Base-by-base conservation (phyloP, 2,797 vertebrate genomes). In the Hoplostethus atlanticus region DNA sequence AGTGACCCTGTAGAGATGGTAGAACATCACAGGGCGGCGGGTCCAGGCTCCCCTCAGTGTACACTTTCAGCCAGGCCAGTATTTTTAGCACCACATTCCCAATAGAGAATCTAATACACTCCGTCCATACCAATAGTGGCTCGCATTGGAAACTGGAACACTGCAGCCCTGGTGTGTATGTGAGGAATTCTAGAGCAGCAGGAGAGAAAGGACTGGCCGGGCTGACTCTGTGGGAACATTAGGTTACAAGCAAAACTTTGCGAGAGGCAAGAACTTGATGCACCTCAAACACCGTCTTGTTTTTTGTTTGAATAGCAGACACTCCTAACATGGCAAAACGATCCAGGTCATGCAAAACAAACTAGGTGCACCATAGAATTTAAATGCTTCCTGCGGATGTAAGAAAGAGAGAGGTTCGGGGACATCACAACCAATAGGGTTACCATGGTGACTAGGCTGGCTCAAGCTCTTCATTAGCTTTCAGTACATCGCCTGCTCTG, bases 51-150 rank as follows among this genome's bases (percentile, higher is more conserved):
- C 87, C 80, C 83, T 91, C 91, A 84, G 91, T 83, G 87, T 90
- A 88, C 90, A 84, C 88, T 93, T 92, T 92, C 87, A 87, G 92
- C 87, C 84, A 65, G 81, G 79, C 58, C 85, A 64, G 89, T 95
- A 95, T 95, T 95, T 95, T 94, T 95, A 95, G 94, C 89, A 67
- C 53, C 72, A 12, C 94, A 94, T 94, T 95, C 90, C 90, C 92
- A 87, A 93, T 89, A 78, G 92, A 93, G 91, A 93, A 93, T 93
- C 90, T 93, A 93, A 94, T 93, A 93, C 93, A 92, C 85, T 88
- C 81, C 65, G 38, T 81, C 83, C 78, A 79, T 46, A 78, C 73
- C 56, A 70, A 87, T 86, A 88, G 87, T 87, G 84, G 87, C 87
- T 84, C 78, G 70, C 83, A 75, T 79, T 80, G 79, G 84, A 92